A percentile compares a stretch with the other conserved stretches of the same genome.
These are phyloP conservation scores for Euphonia xanthogaster DNA, from an alignment of 2,797 vertebrate genomes.

Conservation along the genomic window DNA sequence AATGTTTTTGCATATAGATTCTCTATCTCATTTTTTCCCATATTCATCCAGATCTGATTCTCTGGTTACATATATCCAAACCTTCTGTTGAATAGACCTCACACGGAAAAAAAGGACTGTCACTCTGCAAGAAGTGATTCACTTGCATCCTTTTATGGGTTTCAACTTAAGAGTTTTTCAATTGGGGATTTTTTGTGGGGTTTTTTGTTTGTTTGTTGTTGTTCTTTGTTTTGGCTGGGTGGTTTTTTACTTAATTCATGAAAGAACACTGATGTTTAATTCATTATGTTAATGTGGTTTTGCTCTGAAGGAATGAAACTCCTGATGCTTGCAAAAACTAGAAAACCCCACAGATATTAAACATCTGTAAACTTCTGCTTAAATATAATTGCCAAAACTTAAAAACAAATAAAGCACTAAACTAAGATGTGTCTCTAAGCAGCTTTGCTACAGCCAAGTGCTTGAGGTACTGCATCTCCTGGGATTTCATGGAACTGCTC, in stretches of 20 bases:
- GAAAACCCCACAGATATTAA: neutral
- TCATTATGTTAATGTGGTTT: neutral
- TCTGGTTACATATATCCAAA: neutral
- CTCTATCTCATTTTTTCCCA: neutral
- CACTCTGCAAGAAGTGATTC: neutral
- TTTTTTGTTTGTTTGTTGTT: too few relatives aligned
- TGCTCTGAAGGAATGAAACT: neutral
- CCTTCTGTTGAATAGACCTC: neutral
- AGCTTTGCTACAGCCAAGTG: neutral
- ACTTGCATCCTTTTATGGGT: fast-evolving
- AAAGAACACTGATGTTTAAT: neutral
- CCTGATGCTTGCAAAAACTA: neutral
- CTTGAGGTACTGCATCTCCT: neutral
- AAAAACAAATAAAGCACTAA: neutral
- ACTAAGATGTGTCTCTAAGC: neutral
- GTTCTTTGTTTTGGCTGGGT: neutral
- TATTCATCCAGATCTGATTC: neutral
- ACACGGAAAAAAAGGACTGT: neutral
- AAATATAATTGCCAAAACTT: neutral
- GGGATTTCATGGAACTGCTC: neutral
- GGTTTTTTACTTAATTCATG: neutral
- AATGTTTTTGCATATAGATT: neutral
- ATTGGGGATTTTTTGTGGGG: neutral
- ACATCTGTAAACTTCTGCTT: neutral
- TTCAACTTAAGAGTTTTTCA: neutral